Conservation (phyloP, 2,113 vertebrate species). For the Crotophaga sulcirostris region DNA sequence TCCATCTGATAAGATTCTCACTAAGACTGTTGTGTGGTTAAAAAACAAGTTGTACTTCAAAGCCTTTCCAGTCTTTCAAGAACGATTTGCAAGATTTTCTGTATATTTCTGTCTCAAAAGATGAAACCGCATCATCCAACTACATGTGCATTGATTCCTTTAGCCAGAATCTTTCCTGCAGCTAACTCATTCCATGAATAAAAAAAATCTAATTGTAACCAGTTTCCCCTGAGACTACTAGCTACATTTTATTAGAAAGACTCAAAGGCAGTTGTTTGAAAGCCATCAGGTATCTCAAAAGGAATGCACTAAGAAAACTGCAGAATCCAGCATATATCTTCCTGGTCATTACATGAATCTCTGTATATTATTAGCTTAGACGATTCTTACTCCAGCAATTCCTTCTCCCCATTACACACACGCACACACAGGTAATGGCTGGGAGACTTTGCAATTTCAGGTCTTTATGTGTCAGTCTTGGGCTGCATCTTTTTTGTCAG, state of each 20-base stretch:
- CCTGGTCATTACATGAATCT: neutral
- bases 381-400: neutral
- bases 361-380: neutral
- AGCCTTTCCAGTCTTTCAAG: neutral
- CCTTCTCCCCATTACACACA: neutral
- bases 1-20: neutral
- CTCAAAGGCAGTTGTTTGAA: neutral
- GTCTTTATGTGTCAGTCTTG: neutral
- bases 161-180: neutral
- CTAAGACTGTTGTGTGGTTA: neutral
- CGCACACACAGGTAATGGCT: neutral
- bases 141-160: neutral
- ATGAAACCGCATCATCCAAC: neutral
- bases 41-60: neutral
- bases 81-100: neutral
- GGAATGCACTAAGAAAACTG: neutral
- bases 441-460: neutral
- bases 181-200: neutral
- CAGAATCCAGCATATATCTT: rapidly evolving
- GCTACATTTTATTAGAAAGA: neutral
- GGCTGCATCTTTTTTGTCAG: neutral
- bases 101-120: neutral
- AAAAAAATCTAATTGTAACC: neutral
- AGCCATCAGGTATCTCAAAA: neutral
- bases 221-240: neutral